A percentile compares a stretch with the other conserved stretches of the same genome.
Evolutionary conservation across 2,113 vertebrate species (phyloP).

Genomic region (Bufo bufo): DNA sequence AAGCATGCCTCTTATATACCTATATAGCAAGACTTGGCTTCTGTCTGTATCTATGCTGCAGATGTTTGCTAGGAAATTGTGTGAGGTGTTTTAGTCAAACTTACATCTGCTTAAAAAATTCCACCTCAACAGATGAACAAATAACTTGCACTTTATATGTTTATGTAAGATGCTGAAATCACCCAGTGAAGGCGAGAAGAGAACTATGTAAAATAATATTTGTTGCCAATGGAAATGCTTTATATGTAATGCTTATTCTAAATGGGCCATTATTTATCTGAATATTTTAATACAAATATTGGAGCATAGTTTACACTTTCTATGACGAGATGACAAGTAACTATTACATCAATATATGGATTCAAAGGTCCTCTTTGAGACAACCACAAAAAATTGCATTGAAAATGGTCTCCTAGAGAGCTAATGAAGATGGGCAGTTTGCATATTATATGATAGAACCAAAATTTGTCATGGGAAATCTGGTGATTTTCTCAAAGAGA

Average conservation of each 20-base stretch:
- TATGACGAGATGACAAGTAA: background rate
- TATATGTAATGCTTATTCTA: background rate
- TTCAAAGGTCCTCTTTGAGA: too few species aligned
- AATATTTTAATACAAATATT: background rate
- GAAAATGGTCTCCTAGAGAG: too few species aligned
- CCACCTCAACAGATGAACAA: constrained; percentile 11
- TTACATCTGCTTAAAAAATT: constrained; percentile 30
- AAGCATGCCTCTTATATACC: background rate
- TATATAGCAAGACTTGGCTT: background rate
- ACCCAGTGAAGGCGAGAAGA: background rate
- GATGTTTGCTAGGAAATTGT: constrained; percentile 11
- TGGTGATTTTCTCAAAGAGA: too few species aligned
- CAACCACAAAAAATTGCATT: too few species aligned
- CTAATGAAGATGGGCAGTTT: too few species aligned
- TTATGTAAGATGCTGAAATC: constrained; percentile 6
- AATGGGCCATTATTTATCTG: background rate
- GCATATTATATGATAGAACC: too few species aligned
- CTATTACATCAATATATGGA: too few species aligned
- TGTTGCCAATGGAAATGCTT: constrained; percentile 13
- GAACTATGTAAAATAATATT: constrained; percentile 7
- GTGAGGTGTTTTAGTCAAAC: constrained; percentile 28
- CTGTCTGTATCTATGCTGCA: background rate
- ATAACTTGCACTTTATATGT: constrained; percentile 32
- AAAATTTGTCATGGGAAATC: too few species aligned
- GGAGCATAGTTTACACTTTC: background rate